These are phyloP conservation scores for Therioaphis trifolii DNA, from an alignment of 2,888 invertebrate genomes.

Conservation along the genomic window DNA sequence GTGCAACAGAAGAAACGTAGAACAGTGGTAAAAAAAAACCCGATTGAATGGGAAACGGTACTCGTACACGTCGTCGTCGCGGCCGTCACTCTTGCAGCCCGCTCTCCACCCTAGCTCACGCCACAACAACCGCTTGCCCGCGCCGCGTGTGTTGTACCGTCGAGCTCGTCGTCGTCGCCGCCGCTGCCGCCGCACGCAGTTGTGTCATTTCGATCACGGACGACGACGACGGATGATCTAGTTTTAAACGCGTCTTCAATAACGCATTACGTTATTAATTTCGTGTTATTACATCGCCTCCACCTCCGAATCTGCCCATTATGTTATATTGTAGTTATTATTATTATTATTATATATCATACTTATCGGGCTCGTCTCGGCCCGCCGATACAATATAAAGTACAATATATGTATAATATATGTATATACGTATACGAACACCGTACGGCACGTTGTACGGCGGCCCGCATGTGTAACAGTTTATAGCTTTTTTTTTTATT, in stretches of 20 bases:
- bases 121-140: too few species aligned
- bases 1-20: background rate
- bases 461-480: background rate
- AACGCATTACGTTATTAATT: slow-evolving; percentile 62
- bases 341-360: background rate
- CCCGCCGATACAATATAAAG: background rate
- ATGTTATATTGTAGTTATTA: too few species aligned
- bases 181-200: background rate
- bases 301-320: too few species aligned
- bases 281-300: slow-evolving; percentile 50
- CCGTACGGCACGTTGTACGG: background rate
- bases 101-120: too few species aligned
- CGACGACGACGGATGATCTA: slow-evolving; percentile 46
- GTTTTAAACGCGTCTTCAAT: slow-evolving; percentile 59
- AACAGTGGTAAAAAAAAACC: background rate
- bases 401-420: background rate
- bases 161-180: background rate
- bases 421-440: background rate
- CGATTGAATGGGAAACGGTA: slow-evolving; percentile 36
- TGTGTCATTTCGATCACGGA: slow-evolving; percentile 48
- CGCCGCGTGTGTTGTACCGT: too few species aligned
- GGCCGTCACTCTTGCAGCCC: too few species aligned
- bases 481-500: background rate
- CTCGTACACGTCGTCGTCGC: slow-evolving; percentile 10
- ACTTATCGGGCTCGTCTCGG: background rate